These are phyloP conservation scores for Apodemia duryi DNA, from an alignment of 2,888 invertebrate genomes.

Conservation along the genomic window DNA sequence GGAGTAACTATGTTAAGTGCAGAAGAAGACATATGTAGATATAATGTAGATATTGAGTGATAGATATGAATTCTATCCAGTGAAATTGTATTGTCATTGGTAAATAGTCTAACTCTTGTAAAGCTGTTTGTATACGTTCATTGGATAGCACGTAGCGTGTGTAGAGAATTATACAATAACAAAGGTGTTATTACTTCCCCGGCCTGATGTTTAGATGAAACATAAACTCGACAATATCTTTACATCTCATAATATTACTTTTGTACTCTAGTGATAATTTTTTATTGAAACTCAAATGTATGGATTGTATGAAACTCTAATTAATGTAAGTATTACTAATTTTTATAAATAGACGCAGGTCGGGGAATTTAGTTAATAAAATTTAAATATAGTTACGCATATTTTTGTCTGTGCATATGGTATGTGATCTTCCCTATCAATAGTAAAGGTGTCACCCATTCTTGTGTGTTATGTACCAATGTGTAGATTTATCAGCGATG, in stretches of 20 bases:
- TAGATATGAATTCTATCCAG: conserved; percentile 13
- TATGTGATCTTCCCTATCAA: conserved; percentile 21
- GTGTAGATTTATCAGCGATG: conserved; percentile 5
- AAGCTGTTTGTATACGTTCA: conserved; percentile 33
- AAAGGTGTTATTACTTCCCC: conserved; percentile 22
- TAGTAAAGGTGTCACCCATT: conserved; percentile 20
- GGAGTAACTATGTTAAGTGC: conserved; percentile 18
- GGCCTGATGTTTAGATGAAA: conserved; percentile 7
- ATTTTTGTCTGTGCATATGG: conserved; percentile 14
- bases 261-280: conserved; percentile 18
- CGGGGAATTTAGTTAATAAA: conserved; percentile 11
- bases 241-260: conserved; percentile 11
- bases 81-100: conserved; percentile 29
- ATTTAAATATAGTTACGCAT: conserved; percentile 15
- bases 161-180: conserved; percentile 28
- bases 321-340: conserved; percentile 6
- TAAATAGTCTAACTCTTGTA: conserved; percentile 30
- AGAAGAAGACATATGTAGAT: conserved; percentile 14
- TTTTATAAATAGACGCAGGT: conserved; percentile 7
- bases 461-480: conserved; percentile 15
- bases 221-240: conserved; percentile 18
- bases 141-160: conserved; percentile 31
- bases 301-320: conserved; percentile 7
- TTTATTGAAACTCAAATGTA: conserved; percentile 13
- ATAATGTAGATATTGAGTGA: conserved; percentile 19